Evolutionary conservation across 2,888 invertebrate genomes (phyloP).

Genomic region (Theretra japonica): DNA sequence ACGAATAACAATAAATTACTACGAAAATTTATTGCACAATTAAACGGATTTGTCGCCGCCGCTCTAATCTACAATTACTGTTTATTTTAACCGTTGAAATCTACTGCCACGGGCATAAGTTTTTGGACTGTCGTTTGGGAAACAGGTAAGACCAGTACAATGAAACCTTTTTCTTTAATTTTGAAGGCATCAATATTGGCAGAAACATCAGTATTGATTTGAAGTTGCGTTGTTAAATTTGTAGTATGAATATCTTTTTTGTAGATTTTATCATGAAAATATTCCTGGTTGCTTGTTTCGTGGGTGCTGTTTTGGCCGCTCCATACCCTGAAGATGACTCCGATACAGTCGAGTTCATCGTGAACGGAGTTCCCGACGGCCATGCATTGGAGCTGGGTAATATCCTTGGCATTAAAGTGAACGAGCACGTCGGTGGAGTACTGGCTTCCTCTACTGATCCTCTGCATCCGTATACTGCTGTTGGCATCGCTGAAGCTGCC

Average conservation of each 20-base stretch:
- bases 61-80: slow-evolving; percentile 28
- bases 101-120: background rate
- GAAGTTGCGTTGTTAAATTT: background rate
- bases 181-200: background rate
- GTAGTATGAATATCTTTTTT: slow-evolving; percentile 36
- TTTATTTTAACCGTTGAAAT: slow-evolving; percentile 23
- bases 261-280: slow-evolving; percentile 66
- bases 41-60: slow-evolving; percentile 18
- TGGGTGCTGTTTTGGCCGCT: slow-evolving; percentile 59
- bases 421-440: slow-evolving; percentile 56
- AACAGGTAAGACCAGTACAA: slow-evolving; percentile 43
- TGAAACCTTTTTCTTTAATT: background rate
- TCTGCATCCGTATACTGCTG: slow-evolving; percentile 62
- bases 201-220: background rate
- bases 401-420: slow-evolving; percentile 59
- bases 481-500: slow-evolving; percentile 60
- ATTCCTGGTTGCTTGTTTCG: slow-evolving; percentile 61
- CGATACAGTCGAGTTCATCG: slow-evolving; percentile 61
- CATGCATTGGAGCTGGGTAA: slow-evolving; percentile 59
- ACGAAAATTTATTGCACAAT: slow-evolving; percentile 30
- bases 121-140: slow-evolving; percentile 43
- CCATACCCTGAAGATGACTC: slow-evolving; percentile 55
- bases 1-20: slow-evolving; percentile 28
- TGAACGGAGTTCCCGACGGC: slow-evolving; percentile 66
- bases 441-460: slow-evolving; percentile 53